Evolutionary conservation across 2,888 invertebrate species (phyloP).

Genomic region (Cynaeus angustus): DNA sequence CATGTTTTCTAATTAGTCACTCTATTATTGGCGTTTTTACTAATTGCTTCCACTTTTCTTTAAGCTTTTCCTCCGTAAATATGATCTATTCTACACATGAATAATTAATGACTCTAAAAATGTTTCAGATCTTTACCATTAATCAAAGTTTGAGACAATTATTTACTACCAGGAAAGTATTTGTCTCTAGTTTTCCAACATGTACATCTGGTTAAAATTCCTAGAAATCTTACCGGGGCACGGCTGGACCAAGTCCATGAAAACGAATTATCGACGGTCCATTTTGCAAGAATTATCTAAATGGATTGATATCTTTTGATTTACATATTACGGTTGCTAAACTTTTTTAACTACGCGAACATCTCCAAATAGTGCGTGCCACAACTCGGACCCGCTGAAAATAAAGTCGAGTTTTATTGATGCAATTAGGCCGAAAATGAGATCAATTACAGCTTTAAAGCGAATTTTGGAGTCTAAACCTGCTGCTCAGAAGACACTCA

Average conservation of each 20-base stretch:
- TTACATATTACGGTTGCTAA: too few species aligned
- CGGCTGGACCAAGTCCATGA: too few species aligned
- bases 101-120: slow-evolving; percentile 40
- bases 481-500: slow-evolving; percentile 1
- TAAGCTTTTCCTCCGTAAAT: slow-evolving; percentile 11
- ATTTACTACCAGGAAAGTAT: slow-evolving; percentile 30
- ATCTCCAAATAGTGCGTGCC: too few species aligned
- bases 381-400: too few species aligned
- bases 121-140: slow-evolving; percentile 25
- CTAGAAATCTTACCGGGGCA: not conserved
- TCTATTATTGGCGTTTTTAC: slow-evolving; percentile 37
- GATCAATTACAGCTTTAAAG: slow-evolving; percentile 1
- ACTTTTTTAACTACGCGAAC: too few species aligned
- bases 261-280: too few species aligned
- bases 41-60: slow-evolving; percentile 24
- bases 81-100: slow-evolving; percentile 33
- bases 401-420: not conserved
- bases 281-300: too few species aligned
- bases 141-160: slow-evolving; percentile 38
- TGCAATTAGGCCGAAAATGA: slow-evolving; percentile 2
- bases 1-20: slow-evolving; percentile 34
- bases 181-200: slow-evolving; percentile 5
- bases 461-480: not conserved
- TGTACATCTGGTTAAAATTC: not conserved
- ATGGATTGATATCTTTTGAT: too few species aligned